Evolutionary conservation across 2,797 vertebrate species (phyloP).

Genomic region (Gambusia yucatana): DNA sequence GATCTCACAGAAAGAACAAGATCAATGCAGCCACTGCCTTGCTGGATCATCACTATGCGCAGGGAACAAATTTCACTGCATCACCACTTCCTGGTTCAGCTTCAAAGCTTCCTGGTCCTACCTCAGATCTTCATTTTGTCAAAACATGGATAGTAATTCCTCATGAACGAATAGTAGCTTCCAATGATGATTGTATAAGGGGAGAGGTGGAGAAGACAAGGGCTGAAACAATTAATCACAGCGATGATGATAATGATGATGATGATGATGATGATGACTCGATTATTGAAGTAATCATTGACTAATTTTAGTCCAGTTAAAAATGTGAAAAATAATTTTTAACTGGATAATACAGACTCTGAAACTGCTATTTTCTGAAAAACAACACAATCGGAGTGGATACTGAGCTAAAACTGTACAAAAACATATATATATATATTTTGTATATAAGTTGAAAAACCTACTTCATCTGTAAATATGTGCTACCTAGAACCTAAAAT

Average conservation of each 20-base stretch:
- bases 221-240: neutral
- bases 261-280: neutral
- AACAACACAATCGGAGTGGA: neutral
- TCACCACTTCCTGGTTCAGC: neutral
- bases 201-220: neutral
- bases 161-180: neutral
- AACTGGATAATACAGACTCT: neutral
- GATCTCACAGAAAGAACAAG: neutral
- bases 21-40: neutral
- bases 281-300: neutral
- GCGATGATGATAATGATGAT: too few relatives aligned
- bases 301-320: neutral
- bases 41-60: neutral
- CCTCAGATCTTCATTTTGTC: neutral
- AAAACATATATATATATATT: neutral
- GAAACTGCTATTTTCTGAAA: neutral
- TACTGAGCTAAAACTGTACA: neutral
- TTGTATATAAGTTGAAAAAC: neutral
- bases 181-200: neutral
- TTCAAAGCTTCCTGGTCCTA: neutral
- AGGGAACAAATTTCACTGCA: neutral
- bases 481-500: neutral
- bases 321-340: neutral
- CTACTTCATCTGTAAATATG: neutral
- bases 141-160: neutral